Base-by-base conservation (phyloP, 2,888 invertebrate genomes). In the Eretmocerus hayati region DNA sequence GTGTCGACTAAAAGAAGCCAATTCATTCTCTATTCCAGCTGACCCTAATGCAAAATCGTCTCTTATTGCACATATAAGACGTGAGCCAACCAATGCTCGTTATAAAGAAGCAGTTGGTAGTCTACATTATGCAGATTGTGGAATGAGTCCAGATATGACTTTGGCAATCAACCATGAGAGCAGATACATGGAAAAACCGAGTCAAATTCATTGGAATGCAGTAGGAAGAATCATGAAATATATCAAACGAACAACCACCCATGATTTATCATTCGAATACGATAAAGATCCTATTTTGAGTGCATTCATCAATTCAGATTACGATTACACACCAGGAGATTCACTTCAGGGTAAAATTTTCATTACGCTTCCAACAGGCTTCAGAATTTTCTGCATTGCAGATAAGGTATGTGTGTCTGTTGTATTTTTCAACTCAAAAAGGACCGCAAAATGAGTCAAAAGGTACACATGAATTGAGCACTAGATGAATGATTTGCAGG, bases 241-340 rank as follows among this genome's bases (percentile, higher is more conserved):
- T 22, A 43, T 62, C 19, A 59, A 55, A 37, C 52, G 49, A 38
- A 61, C 59, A 9, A 48, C 20, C 23, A 18, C 53, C n/a, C 36
- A 39, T 6, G 52, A 54, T 46, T 39, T 60, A 5, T 20, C 13
- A 26, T 44, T 55, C 1, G 50, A 46, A 48, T 22, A 41, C 3
- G 5, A 6, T 11, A 11, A 11, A 9, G 13, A 23, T n/a, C 40
- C 23, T 42, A 51, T 52, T 30, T 54, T 4, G 32, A 37, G 15
- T 57, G 57, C 31, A n/a, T 66, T 62, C 52, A 58, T 58, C 63
- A 68, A 67, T 48, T 65, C 65, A 38, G 58, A 60, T 50, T 67
- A 62, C 63, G 66, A 36, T 47, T 51, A 21, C 30, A 8, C 5
- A 55, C 58, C 32, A 33, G 64, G 36, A 65, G 63, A 45, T 67